These are phyloP conservation scores for Scomber scombrus DNA, from an alignment of 2,113 vertebrate genomes.

Conservation along the genomic window DNA sequence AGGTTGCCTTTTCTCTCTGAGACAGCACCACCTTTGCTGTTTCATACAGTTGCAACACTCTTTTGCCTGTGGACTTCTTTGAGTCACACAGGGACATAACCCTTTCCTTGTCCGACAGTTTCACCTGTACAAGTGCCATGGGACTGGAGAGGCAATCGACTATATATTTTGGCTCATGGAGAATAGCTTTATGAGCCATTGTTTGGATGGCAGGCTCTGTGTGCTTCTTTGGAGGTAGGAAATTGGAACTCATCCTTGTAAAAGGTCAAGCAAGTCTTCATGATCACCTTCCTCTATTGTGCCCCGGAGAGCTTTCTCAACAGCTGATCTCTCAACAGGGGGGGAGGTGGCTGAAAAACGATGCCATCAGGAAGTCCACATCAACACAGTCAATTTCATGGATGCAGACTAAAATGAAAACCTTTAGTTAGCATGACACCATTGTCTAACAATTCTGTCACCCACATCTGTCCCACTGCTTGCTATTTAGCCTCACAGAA, in stretches of 20 bases:
- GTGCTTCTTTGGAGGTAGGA: slow-evolving; percentile 39
- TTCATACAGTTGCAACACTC: neutral
- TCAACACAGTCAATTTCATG: neutral
- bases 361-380: slow-evolving; percentile 38
- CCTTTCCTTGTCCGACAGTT: slow-evolving; percentile 13
- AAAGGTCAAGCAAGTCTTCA: slow-evolving; percentile 49
- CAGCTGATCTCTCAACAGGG: slow-evolving; percentile 4
- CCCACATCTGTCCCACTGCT: slow-evolving; percentile 46
- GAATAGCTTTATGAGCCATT: slow-evolving; percentile 26
- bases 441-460: slow-evolving; percentile 46
- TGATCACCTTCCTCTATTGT: slow-evolving; percentile 48
- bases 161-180: slow-evolving; percentile 56
- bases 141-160: slow-evolving; percentile 49
- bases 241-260: slow-evolving; percentile 51
- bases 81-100: neutral
- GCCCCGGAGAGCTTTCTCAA: slow-evolving; percentile 41
- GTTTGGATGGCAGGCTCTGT: slow-evolving; percentile 34
- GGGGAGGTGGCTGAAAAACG: rapidly evolving
- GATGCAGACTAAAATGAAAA: slow-evolving; percentile 29
- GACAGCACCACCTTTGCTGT: neutral
- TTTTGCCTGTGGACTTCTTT: slow-evolving; percentile 17
- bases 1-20: slow-evolving; percentile 4
- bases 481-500: slow-evolving; percentile 42
- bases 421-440: slow-evolving; percentile 13
- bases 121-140: neutral